Evolutionary conservation across 2,888 invertebrate species (phyloP).

Genomic region (Dynastes maya): DNA sequence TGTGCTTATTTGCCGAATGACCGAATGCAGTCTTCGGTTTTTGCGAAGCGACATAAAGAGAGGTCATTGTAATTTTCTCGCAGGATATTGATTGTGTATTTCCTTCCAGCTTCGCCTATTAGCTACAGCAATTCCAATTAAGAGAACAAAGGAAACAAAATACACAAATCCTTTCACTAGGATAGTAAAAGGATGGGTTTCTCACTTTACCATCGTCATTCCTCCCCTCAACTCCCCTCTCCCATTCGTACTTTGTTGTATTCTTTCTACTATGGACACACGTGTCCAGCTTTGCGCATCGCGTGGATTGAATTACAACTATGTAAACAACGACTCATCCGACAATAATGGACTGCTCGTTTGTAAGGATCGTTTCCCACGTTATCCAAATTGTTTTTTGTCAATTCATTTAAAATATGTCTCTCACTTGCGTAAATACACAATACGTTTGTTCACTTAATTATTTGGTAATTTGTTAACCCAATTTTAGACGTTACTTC

Average conservation of each 20-base stretch:
- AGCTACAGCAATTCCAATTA: background rate
- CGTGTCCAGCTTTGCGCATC: conserved; percentile 46
- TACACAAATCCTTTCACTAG: background rate
- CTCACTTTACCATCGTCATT: conserved; percentile 8
- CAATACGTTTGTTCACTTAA: conserved; percentile 2
- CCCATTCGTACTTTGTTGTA: background rate
- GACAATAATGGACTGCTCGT: conserved; percentile 47
- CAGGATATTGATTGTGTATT: background rate
- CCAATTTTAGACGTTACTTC: conserved; percentile 7
- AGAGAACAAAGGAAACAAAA: background rate
- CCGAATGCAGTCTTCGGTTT: conserved; percentile 12
- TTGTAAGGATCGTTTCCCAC: conserved; percentile 48
- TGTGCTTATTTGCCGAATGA: background rate
- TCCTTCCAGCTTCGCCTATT: background rate
- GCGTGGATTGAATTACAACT: conserved; percentile 45
- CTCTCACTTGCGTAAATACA: background rate
- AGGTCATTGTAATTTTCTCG: background rate
- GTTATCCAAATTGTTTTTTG: conserved; percentile 40
- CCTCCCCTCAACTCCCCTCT: background rate
- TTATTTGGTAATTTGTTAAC: conserved; percentile 34
- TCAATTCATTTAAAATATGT: background rate
- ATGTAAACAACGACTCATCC: conserved; percentile 43
- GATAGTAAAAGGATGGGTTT: background rate
- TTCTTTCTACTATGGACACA: conserved; percentile 9
- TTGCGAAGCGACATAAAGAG: conserved; percentile 14